A percentile compares a stretch with the other conserved stretches of the same genome.
These are phyloP conservation scores for Gymnogyps californianus DNA, from an alignment of 2,113 vertebrate species.

Conservation along the genomic window DNA sequence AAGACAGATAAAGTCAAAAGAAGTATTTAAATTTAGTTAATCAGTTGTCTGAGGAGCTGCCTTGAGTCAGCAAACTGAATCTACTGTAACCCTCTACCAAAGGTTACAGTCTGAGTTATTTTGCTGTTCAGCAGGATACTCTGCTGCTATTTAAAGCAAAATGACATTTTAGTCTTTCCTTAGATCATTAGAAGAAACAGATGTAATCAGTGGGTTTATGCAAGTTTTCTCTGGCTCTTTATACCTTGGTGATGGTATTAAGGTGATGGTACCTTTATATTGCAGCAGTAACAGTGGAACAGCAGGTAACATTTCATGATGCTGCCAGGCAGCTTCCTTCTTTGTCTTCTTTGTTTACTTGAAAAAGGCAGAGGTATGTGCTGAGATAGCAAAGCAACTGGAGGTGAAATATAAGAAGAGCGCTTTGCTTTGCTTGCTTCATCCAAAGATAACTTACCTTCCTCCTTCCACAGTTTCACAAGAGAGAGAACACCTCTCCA, in stretches of 20 bases:
- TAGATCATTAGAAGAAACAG: neutral
- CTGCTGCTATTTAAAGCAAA: neutral
- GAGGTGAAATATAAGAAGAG: neutral
- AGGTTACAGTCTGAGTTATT: neutral
- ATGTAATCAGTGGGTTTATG: neutral
- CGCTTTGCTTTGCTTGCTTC: neutral
- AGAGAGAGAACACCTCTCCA: neutral
- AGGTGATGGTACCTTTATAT: neutral
- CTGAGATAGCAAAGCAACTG: neutral
- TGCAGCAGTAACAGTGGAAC: neutral
- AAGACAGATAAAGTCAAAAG: neutral
- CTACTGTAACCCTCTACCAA: neutral
- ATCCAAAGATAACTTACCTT: neutral
- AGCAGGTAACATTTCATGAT: neutral
- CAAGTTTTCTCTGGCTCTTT: neutral
- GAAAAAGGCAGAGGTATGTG: neutral
- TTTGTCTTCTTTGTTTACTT: neutral
- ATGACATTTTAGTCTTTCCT: neutral
- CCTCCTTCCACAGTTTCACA: neutral
- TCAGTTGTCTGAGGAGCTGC: neutral
- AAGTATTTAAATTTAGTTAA: neutral
- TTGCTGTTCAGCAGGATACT: neutral
- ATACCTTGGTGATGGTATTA: neutral
- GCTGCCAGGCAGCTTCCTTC: neutral
- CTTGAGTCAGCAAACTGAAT: neutral